Conservation (phyloP, 2,797 vertebrate species). For the Smutsia temminckii region DNA sequence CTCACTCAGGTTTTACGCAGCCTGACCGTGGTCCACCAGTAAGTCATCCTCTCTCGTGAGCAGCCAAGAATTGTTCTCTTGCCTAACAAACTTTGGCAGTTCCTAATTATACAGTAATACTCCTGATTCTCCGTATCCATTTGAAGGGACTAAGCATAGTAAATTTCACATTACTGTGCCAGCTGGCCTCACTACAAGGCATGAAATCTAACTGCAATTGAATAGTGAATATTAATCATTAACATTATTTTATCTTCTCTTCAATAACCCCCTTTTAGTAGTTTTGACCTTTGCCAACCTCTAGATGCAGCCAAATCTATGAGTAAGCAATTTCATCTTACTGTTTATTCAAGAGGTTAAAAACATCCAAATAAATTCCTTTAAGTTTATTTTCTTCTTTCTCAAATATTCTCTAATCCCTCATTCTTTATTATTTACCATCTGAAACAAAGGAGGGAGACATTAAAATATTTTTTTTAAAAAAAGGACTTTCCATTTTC, state of each 20-base stretch:
- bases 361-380: background rate
- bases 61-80: background rate
- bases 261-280: background rate
- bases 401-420: background rate
- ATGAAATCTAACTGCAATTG: background rate
- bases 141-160: background rate
- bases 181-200: background rate
- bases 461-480: background rate
- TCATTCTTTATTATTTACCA: background rate
- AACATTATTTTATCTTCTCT: background rate
- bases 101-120: background rate
- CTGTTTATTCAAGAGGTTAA: background rate
- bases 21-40: background rate
- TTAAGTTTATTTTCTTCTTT: background rate
- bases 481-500: background rate
- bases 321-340: background rate
- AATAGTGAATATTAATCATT: background rate
- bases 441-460: background rate
- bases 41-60: background rate
- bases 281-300: background rate
- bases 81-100: background rate
- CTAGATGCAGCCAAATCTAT: background rate
- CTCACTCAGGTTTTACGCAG: background rate
- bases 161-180: background rate
- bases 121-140: background rate